Conservation (phyloP, 2,113 vertebrate genomes). For the Tragelaphus imberbis region DNA sequence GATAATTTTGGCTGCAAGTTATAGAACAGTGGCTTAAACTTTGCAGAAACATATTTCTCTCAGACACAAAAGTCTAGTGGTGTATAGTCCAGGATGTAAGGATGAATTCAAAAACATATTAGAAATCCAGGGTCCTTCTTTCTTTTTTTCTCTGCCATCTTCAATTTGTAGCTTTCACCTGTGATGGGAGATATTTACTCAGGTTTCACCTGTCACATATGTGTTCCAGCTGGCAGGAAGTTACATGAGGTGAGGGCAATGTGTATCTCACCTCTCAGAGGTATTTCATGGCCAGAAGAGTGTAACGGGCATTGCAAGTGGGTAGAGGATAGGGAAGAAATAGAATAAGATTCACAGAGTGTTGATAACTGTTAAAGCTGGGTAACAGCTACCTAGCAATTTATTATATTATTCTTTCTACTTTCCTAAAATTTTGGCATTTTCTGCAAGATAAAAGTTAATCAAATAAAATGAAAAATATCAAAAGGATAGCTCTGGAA, state of each 20-base stretch:
- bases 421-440: not conserved
- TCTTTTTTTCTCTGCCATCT: not conserved
- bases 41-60: not conserved
- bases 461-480: not conserved
- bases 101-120: not conserved
- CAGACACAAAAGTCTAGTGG: not conserved
- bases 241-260: not conserved
- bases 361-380: not conserved
- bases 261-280: not conserved
- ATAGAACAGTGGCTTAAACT: not conserved
- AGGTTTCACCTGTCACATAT: not conserved
- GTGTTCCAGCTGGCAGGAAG: not conserved
- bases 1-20: not conserved
- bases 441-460: not conserved
- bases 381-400: not conserved
- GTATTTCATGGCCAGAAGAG: not conserved
- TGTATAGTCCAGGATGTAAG: not conserved
- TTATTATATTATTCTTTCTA: not conserved
- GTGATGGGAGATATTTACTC: not conserved
- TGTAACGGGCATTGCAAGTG: accelerated
- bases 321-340: not conserved
- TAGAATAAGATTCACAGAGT: not conserved
- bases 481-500: not conserved
- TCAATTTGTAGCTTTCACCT: not conserved
- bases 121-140: not conserved